Evolutionary conservation across 2,888 invertebrate genomes (phyloP), one percentile per base, ranked within the genome.

Genomic region (Toxonevra muliebris): DNA sequence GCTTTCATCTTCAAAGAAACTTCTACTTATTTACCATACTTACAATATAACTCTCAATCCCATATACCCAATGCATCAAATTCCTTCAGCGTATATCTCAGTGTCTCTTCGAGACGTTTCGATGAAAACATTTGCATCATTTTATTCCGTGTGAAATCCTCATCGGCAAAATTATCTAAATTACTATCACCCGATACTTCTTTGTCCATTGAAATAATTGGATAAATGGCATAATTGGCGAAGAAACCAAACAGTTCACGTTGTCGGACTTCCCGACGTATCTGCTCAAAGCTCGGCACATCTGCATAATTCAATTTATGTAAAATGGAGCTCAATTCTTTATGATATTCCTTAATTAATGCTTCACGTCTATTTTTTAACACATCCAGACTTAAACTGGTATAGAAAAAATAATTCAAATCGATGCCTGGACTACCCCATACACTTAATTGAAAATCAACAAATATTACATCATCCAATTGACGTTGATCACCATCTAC

Each of bases 391-490:
- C 71, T 70, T 2, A 80, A 69, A 66, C 83, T 84, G 10, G 84
- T 82, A 62, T 79, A 78, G 60, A 85, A 77, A 42, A 85, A 85
- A 65, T 85, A 85, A 65, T 85, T 85, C 7, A 85, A 65, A 71
- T 85, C 85, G 2, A 84, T 74, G 12, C 85, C 85, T 0, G 83
- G 84, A 73, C 83, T 85, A 19, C 78, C 77, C 77, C 80, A 84
- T 11, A 79, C 61, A 19, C 79, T 76, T 69, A 84, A 65, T 73
- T 85, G 84, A 48, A 77, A 84, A 67, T 85, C 85, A 3, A 85
- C 73, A 57, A 82, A 77, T 13, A 80, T 73, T 13, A 77, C 59
- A 66, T 83, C 80, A 4, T 30, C 7, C 30, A 30, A 7, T 30
- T 30, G 30, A 7, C 30, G 30, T 53, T 71, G 61, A 41, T 62